Evolutionary conservation across 2,797 vertebrate genomes (phyloP), one percentile per base, ranked within the genome.

Genomic region (Tapirus indicus): DNA sequence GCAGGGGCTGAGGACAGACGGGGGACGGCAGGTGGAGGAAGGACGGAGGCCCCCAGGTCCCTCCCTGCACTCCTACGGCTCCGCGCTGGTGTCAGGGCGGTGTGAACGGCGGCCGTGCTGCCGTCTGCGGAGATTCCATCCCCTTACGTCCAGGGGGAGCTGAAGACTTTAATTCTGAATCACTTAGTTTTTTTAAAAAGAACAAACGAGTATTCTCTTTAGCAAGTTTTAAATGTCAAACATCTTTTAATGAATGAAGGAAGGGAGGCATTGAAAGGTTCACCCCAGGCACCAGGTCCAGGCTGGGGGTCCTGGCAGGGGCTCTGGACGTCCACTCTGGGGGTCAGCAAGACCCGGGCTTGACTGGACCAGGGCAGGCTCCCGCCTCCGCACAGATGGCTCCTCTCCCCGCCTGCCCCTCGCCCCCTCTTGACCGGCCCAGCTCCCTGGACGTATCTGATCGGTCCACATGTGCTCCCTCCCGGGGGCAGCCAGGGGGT

Each of bases 351-450:
- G 52, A n/a, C 35, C 38, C 41, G 32, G 52, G 32, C 52, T 77
- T 21, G 18, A 87, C 3, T 12, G 62, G 38, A 83, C 68, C 60
- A 78, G 49, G 52, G 32, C 74, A 60, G 56, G 32, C 14, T 25
- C 32, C 17, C 49, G 9, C 27, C 56, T 72, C 64, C 35, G 6
- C 6, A 1, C 7, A 9, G 27, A 18, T 11, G 0, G 20, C 7
- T 64, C 56, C 27, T 41, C 17, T 64, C 27, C 6, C 80, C 38
- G 20, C 20, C 47, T 8, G 20, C 10, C 27, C 47, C 10, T 14
- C 58, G 32, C 0, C 4, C 9, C 47, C 54, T 35, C 25, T 14
- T 7, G 66, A 47, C 23, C 25, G n/a, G 79, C 69, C 69, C 25
- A 52, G 18, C 9, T 41, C 69, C 58, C 2, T 84, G 58, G 44